A percentile compares a stretch with the other conserved stretches of the same genome.
phyloP scores from a whole-genome alignment of 2,797 vertebrate genomes.

The Girardinus metallicus region DNA sequence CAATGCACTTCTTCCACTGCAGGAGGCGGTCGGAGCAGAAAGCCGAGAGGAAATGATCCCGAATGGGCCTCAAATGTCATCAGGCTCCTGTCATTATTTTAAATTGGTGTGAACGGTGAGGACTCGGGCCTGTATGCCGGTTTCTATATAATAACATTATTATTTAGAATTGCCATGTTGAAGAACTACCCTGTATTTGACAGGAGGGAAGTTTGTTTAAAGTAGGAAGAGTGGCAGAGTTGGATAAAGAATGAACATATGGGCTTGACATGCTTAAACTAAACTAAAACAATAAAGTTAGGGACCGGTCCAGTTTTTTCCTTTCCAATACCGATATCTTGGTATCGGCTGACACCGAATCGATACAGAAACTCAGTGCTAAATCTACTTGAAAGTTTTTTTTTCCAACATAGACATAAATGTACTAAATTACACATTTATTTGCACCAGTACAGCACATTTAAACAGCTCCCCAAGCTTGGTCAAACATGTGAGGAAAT shows the following conservation, averaged over 20 bases:
- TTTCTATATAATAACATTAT: conserved; percentile 33
- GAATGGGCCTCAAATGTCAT: conserved; percentile 33
- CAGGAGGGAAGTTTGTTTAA: background rate
- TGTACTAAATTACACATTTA: too few species aligned
- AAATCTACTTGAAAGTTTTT: too few species aligned
- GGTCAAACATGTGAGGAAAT: too few species aligned
- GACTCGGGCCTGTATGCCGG: background rate
- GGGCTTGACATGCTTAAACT: background rate
- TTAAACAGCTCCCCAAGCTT: too few species aligned
- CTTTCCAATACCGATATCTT: too few species aligned
- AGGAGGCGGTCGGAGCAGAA: conserved; percentile 4
- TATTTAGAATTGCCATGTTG: conserved; percentile 29
- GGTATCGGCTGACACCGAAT: too few species aligned
- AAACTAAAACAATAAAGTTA: background rate
- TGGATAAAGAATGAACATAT: background rate
- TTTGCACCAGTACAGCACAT: too few species aligned
- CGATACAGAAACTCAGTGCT: too few species aligned
- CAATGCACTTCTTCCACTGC: conserved; percentile 15
- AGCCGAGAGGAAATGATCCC: conserved; percentile 15
- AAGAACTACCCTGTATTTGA: conserved; percentile 3
- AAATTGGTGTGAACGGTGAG: conserved; percentile 24
- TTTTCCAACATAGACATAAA: too few species aligned
- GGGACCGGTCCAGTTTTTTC: too few species aligned
- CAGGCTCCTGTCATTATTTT: conserved; percentile 23
- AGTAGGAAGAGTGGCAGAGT: conserved; percentile 1